Evolutionary conservation across 2,113 vertebrate species (phyloP).

Genomic region (Ailurus styani): DNA sequence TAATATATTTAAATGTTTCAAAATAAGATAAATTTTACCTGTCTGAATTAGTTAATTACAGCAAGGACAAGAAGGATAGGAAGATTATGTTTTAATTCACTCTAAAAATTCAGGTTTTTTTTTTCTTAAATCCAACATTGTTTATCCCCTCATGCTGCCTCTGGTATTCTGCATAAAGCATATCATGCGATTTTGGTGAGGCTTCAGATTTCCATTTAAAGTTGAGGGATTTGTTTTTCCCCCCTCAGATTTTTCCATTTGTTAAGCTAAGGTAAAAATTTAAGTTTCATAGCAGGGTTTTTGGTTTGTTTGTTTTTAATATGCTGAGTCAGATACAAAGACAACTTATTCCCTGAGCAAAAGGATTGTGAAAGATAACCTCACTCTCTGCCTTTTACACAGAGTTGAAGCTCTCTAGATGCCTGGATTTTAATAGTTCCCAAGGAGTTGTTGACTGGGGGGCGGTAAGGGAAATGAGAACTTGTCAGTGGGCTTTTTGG

Average conservation of each 20-base stretch:
- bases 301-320: neutral
- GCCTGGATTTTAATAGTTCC: neutral
- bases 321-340: neutral
- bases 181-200: conserved; percentile 41
- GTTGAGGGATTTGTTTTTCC: neutral
- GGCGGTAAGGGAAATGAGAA: neutral
- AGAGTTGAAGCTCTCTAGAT: neutral
- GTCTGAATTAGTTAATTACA: conserved; percentile 8
- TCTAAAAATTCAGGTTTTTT: conserved; percentile 4
- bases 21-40: conserved; percentile 34
- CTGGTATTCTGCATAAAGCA: conserved; percentile 45
- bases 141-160: neutral
- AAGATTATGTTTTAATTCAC: conserved; percentile 14
- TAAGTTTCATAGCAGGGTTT: neutral
- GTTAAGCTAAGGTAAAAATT: conserved; percentile 28
- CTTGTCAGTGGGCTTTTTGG: neutral
- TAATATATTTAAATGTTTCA: conserved; percentile 17
- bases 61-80: neutral
- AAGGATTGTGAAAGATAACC: neutral
- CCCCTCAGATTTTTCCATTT: neutral
- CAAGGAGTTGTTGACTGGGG: neutral
- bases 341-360: neutral
- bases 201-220: conserved; percentile 53
- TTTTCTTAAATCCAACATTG: conserved; percentile 39
- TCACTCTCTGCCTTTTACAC: neutral